A percentile compares a stretch with the other conserved stretches of the same genome.
phyloP scores from a whole-genome alignment of 2,113 vertebrate genomes.

The Monopterus albus region DNA sequence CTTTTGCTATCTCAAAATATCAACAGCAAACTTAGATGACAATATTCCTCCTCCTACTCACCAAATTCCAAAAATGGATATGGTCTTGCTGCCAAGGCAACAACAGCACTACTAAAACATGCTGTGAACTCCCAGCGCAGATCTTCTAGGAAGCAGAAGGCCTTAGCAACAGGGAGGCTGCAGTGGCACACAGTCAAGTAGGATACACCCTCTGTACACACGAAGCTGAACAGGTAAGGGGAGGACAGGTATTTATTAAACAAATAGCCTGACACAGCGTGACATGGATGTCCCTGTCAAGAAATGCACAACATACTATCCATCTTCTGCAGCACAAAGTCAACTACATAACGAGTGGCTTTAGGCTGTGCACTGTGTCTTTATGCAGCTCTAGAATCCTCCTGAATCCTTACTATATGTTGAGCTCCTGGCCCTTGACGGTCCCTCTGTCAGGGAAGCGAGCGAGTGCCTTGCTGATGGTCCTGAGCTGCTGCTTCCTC shows the following conservation, averaged over 20 bases:
- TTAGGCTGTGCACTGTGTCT: neutral
- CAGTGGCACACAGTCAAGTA: slow-evolving; percentile 92
- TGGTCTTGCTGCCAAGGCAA: slow-evolving; percentile 88
- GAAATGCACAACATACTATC: slow-evolving; percentile 7
- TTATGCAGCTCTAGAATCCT: neutral
- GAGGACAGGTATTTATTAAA: slow-evolving; percentile 66
- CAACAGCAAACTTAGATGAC: slow-evolving; percentile 8
- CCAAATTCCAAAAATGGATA: slow-evolving; percentile 97
- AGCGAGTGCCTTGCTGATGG: slow-evolving; percentile 81
- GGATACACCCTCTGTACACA: slow-evolving; percentile 87
- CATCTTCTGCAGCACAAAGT: neutral
- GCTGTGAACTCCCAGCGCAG: slow-evolving; percentile 93
- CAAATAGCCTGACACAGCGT: slow-evolving; percentile 53
- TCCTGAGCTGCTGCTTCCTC: slow-evolving; percentile 89
- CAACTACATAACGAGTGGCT: neutral
- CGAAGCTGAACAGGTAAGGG: slow-evolving; percentile 84
- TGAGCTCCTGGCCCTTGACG: slow-evolving; percentile 83
- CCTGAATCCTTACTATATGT: slow-evolving; percentile 87
- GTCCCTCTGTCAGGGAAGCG: slow-evolving; percentile 86
- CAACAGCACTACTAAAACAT: slow-evolving; percentile 83
- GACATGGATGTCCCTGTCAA: slow-evolving; percentile 19
- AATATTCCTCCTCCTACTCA: slow-evolving; percentile 73
- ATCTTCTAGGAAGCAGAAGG: slow-evolving; percentile 96
- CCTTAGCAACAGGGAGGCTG: slow-evolving; percentile 87
- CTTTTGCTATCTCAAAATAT: neutral